phyloP scores from a whole-genome alignment of 2,888 invertebrate genomes.

The Himalopsyche japonica region DNA sequence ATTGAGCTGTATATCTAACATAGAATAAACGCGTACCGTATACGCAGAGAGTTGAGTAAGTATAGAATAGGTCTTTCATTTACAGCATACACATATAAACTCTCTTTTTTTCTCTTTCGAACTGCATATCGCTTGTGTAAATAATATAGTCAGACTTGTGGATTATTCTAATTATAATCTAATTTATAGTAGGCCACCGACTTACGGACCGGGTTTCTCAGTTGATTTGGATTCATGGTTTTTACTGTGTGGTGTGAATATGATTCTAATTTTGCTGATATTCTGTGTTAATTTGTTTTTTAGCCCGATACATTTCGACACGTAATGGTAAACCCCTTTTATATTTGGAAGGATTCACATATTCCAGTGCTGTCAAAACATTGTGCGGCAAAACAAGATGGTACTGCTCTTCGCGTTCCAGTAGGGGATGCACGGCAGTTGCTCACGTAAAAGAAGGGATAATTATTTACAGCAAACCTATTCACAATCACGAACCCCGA shows the following conservation, averaged over 20 bases:
- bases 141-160: too few species aligned
- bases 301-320: conserved; percentile 20
- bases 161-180: too few species aligned
- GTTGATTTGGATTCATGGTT: not conserved
- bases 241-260: not conserved
- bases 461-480: not conserved
- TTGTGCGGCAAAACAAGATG: conserved; percentile 46
- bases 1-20: too few species aligned
- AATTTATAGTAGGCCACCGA: too few species aligned
- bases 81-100: too few species aligned
- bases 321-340: conserved; percentile 45
- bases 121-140: too few species aligned
- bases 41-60: too few species aligned
- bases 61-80: too few species aligned
- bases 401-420: conserved; percentile 51
- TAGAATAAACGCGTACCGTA: too few species aligned
- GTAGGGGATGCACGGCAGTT: conserved; percentile 45
- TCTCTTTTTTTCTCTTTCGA: too few species aligned
- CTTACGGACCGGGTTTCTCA: too few species aligned
- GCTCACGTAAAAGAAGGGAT: conserved; percentile 7
- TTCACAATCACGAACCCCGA: conserved; percentile 6
- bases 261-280: conserved; percentile 42
- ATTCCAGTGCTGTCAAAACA: conserved; percentile 45
- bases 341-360: conserved; percentile 44
- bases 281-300: not conserved